Evolutionary conservation across 1,140 invertebrate species (phyloP).

Genomic region (Drosophila ficusphila): DNA sequence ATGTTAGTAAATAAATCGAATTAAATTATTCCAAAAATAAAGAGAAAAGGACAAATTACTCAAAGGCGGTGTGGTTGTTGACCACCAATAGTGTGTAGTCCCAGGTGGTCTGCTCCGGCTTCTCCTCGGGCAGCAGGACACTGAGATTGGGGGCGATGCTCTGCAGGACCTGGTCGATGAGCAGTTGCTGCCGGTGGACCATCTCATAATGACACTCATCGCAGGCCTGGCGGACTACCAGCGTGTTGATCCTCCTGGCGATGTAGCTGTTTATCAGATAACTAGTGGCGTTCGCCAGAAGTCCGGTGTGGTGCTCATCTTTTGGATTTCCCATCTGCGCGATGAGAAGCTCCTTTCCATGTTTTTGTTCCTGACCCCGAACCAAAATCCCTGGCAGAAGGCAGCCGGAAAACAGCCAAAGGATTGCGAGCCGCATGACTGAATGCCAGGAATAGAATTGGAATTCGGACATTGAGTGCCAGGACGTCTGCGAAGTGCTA

Average conservation of each 20-base stretch:
- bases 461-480: not conserved
- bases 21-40: no score
- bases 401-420: slow-evolving; percentile 11
- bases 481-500: not conserved
- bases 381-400: not conserved
- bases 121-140: slow-evolving; percentile 24
- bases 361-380: not conserved
- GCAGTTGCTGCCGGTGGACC: slow-evolving; percentile 14
- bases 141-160: slow-evolving; percentile 14
- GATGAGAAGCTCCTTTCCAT: not conserved
- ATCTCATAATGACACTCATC: not conserved
- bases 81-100: slow-evolving; percentile 64
- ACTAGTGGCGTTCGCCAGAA: slow-evolving; percentile 30
- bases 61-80: slow-evolving; percentile 26
- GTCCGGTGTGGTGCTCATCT: slow-evolving; percentile 19
- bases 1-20: no score
- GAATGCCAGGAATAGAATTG: not conserved
- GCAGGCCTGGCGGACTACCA: slow-evolving; percentile 44
- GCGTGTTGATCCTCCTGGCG: slow-evolving; percentile 50
- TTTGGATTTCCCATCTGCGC: not conserved
- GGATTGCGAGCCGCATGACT: slow-evolving; percentile 21
- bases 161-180: slow-evolving; percentile 42
- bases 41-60: no score
- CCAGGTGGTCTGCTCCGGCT: slow-evolving; percentile 5
- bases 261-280: slow-evolving; percentile 37